A percentile compares a stretch with the other conserved stretches of the same genome.
Conservation (phyloP, 2,797 vertebrate genomes). For the Luscinia luscinia region DNA sequence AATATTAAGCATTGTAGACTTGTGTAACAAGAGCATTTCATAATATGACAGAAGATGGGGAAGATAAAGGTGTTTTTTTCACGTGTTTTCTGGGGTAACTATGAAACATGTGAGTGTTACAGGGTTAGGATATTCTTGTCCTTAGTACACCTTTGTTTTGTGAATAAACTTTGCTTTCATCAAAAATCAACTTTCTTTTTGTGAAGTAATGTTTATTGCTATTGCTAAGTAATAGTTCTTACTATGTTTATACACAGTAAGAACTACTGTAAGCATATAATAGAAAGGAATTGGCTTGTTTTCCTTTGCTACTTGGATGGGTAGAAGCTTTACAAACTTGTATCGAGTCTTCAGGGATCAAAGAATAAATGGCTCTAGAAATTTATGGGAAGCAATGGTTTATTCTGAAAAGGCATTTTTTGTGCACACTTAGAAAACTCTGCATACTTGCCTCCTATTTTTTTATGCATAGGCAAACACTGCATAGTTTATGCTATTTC, state of each 20-base stretch:
- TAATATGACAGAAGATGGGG: not conserved
- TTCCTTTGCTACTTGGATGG: not conserved
- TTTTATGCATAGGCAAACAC: not conserved
- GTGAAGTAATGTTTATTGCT: not conserved
- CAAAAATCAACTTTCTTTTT: not conserved
- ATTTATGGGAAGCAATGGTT: not conserved
- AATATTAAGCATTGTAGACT: not conserved
- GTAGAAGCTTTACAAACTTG: not conserved
- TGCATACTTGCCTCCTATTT: not conserved
- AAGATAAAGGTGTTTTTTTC: not conserved
- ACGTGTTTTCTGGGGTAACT: not conserved
- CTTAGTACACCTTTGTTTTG: not conserved
- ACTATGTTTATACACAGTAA: not conserved
- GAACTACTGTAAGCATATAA: not conserved
- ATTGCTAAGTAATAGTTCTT: not conserved
- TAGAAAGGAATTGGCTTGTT: not conserved
- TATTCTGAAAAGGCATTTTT: not conserved
- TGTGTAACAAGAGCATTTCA: not conserved
- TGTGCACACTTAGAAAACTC: not conserved
- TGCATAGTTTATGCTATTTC: not conserved
- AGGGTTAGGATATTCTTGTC: not conserved
- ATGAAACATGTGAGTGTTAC: rapidly evolving
- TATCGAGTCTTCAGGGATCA: not conserved
- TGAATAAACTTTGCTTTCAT: not conserved
- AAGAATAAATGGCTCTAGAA: not conserved